Base-by-base conservation (phyloP, 1,140 invertebrate species). In the Dysdera silvatica region DNA sequence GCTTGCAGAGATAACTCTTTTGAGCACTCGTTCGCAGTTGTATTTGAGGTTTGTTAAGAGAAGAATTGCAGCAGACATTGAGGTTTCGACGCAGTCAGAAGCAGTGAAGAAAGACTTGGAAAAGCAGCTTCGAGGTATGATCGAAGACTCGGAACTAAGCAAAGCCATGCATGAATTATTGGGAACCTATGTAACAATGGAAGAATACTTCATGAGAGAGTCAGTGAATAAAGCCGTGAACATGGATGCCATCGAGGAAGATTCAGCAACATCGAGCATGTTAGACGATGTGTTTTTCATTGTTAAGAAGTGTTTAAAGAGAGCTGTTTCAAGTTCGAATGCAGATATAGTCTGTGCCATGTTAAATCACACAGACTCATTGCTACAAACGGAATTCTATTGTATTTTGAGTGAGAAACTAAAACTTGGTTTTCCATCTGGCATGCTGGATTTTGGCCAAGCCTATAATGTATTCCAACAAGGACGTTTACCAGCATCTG, bases 231-330 rank as follows among this genome's bases (percentile, higher is more conserved):
- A 78, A 76, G 95, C 95, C 23, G 83, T 98, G 41, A 83, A 84
- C 61, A 84, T 98, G 82, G 93, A 98, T 71, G 80, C 79, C 0
- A 75, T 86, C 35, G 79, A 82, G 51, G 79, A 80, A 56, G 84
- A 84, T 28, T 83, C 87, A 49, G 81, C 87, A 61, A 90, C 85
- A 3, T 95, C 94, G 0, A 95, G 89, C 69, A 87, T 99, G 79
- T 87, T 99, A 0, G 96, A 99, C 77, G 95, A 99, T 80, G 86
- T 96, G 3, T 98, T 98, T 76, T 99, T 95, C 74, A 95, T 99
- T 66, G 84, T 98, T 0, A 89, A 93, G 69, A 98, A 99, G 79
- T 94, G 91, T 72, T 87, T 98, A 33, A 85, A 88, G 70, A 84
- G 95, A 60, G 86, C 90, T 18, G 82, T 95, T 52, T 87, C 87